Evolutionary conservation across 2,797 vertebrate genomes (phyloP).

Genomic region (Myotis planiceps): DNA sequence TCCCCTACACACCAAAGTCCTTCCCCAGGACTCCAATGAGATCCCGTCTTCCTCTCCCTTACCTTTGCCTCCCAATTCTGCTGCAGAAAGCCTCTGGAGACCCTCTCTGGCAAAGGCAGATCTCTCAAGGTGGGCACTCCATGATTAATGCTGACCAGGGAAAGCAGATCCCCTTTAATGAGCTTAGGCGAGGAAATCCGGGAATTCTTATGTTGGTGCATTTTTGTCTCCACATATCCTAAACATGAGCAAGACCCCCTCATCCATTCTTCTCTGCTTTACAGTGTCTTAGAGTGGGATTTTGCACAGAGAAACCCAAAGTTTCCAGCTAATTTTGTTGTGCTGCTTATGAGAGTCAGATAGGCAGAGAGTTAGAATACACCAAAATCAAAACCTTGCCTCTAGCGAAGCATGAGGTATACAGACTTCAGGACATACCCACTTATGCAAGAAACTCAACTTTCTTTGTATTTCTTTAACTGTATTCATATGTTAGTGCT

Average conservation of each 20-base stretch:
- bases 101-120: neutral
- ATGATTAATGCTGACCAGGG: neutral
- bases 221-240: neutral
- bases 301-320: neutral
- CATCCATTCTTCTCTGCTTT: neutral
- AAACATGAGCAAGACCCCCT: neutral
- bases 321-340: neutral
- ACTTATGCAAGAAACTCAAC: neutral
- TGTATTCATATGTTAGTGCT: neutral
- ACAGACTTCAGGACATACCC: neutral
- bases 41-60: neutral
- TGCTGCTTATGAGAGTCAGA: neutral
- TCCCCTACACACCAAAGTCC: neutral
- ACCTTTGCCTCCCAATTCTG: neutral
- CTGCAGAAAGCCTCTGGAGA: neutral
- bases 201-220: neutral
- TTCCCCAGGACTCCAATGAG: neutral
- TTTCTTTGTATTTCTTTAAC: neutral
- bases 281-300: too few species aligned
- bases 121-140: neutral
- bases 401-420: neutral
- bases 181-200: neutral
- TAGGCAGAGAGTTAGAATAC: neutral
- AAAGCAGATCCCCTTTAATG: neutral
- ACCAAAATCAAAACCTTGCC: neutral